Base-by-base conservation (phyloP, 2,888 invertebrate species). In the Perithous albicinctus region DNA sequence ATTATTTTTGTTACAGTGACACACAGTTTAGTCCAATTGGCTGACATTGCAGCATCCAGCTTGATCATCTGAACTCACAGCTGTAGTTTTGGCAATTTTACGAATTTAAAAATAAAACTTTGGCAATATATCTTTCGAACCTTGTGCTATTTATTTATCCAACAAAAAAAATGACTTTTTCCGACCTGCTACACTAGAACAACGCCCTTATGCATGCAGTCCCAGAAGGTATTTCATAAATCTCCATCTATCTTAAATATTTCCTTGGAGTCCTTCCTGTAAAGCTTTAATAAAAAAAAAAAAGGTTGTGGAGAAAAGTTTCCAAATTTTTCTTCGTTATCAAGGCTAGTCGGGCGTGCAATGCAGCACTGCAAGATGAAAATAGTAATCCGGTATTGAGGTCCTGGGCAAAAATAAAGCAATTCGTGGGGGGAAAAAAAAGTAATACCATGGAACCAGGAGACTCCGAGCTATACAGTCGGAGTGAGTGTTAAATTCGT, bases 401-500 rank as follows among this genome's bases (percentile, higher is more conserved):
- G 18, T n/a, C n/a, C 10, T 51, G 10, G 2, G 20, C 8, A 51
- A 10, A 23, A 23, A 51, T 20, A 23, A 20, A 2, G 51, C 51
- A 51, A 10, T 10, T 51, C 23, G 2, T 10, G 0, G 3, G 51
- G n/a, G n/a, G n/a, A n/a, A n/a, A n/a, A 41, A 41, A 41, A 41
- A 41, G 41, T 41, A 41, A 41, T 41, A 41, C 41, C 41, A 41
- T 41, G 41, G 4, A 41, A 41, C 41, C 12, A 41, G 12, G 10
- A 41, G 1, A 12, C n/a, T 12, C 1, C 2, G 12, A 41, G 41
- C n/a, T 2, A n/a, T 41, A 41, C 41, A 3, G 12, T 41, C 41
- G 12, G n/a, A 41, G 41, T 41, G 26, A 41, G 69, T 74, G 18
- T 63, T 41, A 79, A 73, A 69, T 23, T 74, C 74, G 67, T 23